phyloP scores from a whole-genome alignment of 1,140 invertebrate species.

The Portunus trituberculatus region DNA sequence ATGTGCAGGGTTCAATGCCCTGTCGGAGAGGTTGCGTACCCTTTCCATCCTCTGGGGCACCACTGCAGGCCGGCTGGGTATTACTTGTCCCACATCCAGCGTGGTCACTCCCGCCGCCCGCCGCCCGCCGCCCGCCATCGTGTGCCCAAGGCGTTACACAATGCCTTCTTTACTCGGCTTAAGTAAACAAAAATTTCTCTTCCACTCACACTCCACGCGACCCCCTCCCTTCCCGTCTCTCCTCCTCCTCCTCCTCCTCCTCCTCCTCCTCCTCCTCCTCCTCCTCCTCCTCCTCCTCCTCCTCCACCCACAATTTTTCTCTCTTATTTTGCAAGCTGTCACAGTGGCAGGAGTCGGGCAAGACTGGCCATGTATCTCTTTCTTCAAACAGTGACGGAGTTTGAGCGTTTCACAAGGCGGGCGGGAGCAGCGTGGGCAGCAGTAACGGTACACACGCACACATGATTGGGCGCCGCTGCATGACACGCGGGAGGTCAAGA shows the following conservation, averaged over 20 bases:
- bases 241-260: neutral
- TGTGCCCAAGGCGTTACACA: slow-evolving; percentile 2
- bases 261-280: no score
- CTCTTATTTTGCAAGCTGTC: neutral
- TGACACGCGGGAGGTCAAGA: neutral
- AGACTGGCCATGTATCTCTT: neutral
- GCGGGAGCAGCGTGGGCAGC: neutral
- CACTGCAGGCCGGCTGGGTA: neutral
- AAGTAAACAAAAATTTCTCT: neutral
- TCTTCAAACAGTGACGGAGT: neutral
- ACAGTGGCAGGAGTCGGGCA: neutral
- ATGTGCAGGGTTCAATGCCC: neutral
- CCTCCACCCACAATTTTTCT: no score
- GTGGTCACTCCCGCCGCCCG: neutral
- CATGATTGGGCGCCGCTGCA: neutral
- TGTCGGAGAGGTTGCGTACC: neutral
- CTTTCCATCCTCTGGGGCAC: slow-evolving; percentile 2
- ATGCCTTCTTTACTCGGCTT: neutral
- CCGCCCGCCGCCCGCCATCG: neutral
- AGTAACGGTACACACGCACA: neutral
- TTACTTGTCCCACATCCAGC: slow-evolving; percentile 17
- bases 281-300: neutral
- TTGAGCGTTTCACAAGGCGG: neutral
- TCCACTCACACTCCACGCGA: neutral
- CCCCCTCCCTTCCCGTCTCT: neutral